phyloP scores from a whole-genome alignment of 2,113 vertebrate genomes.

The Casuarius casuarius region DNA sequence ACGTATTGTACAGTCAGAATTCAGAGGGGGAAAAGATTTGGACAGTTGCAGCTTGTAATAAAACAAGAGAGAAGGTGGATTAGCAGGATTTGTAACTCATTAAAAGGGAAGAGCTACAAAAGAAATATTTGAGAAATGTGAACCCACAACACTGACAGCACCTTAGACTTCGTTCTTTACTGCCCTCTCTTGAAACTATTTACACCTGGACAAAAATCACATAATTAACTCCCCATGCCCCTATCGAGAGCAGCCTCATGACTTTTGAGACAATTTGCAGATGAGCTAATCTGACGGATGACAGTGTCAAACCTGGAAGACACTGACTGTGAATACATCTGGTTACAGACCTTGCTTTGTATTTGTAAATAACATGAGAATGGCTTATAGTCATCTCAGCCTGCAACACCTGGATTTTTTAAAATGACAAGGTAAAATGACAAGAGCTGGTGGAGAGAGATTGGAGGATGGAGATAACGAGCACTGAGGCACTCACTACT shows the following conservation, averaged over 20 bases:
- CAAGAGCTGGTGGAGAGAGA: neutral
- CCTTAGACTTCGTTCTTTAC: neutral
- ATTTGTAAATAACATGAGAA: neutral
- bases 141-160: neutral
- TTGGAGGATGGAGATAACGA: neutral
- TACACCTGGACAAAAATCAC: neutral
- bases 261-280: neutral
- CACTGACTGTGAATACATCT: neutral
- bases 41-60: slow-evolving; percentile 14
- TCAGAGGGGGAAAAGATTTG: slow-evolving; percentile 40
- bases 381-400: neutral
- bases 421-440: too few relatives aligned
- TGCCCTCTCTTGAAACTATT: neutral
- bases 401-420: neutral
- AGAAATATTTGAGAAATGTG: neutral
- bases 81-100: slow-evolving; percentile 41
- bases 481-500: too few relatives aligned
- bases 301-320: neutral
- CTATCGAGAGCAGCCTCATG: neutral
- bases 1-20: slow-evolving; percentile 14
- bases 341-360: neutral
- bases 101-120: neutral
- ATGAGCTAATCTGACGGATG: neutral
- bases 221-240: neutral
- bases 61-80: slow-evolving; percentile 45